Percentiles rank a stretch among this genome's conserved stretches.
These are phyloP conservation scores for Brotogeris chrysoptera DNA, from an alignment of 2,797 vertebrate genomes.

Conservation along the genomic window DNA sequence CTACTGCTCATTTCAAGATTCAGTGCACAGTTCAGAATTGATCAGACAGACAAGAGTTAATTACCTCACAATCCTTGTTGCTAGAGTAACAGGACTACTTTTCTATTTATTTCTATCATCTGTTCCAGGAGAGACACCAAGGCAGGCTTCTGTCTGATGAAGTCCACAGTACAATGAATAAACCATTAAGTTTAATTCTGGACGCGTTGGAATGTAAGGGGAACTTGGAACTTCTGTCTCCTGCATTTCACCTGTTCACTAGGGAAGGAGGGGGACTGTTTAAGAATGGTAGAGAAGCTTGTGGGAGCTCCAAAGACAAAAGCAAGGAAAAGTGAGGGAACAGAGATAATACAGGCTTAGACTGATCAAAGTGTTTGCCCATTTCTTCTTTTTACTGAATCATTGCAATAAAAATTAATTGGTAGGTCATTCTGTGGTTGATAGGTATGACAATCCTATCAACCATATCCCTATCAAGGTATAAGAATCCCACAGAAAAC, in stretches of 20 bases:
- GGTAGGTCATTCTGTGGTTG: not conserved
- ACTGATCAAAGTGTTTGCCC: not conserved
- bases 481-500: not conserved
- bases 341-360: not conserved
- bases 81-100: slow-evolving; percentile 38
- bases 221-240: not conserved
- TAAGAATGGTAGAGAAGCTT: slow-evolving; percentile 2
- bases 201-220: not conserved
- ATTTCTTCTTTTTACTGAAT: slow-evolving; percentile 8
- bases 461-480: not conserved
- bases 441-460: not conserved
- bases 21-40: not conserved
- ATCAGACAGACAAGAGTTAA: slow-evolving; percentile 15
- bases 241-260: slow-evolving; percentile 15
- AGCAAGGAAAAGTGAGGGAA: not conserved
- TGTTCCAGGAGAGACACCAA: slow-evolving; percentile 11
- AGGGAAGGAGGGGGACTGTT: not conserved
- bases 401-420: not conserved
- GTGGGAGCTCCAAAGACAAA: not conserved
- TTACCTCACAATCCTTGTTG: slow-evolving; percentile 12
- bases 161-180: slow-evolving; percentile 2
- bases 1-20: not conserved
- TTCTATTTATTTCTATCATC: slow-evolving; percentile 32
- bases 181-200: not conserved
- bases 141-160: not conserved